phyloP scores from a whole-genome alignment of 1,140 invertebrate genomes.

The Acromyrmex heyeri region DNA sequence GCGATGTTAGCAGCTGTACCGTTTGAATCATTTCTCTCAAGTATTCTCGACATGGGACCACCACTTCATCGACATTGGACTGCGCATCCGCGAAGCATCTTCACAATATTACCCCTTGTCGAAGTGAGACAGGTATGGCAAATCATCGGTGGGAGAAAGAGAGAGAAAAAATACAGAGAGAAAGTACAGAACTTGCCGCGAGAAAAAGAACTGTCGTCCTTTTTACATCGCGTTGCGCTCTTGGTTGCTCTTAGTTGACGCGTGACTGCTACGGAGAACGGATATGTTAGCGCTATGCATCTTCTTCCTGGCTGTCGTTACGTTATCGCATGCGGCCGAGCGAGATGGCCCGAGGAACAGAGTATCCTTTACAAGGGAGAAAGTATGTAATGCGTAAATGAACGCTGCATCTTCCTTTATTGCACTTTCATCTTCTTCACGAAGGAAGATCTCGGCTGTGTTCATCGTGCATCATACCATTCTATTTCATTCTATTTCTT shows the following conservation, averaged over 20 bases:
- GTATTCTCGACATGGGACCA: no score
- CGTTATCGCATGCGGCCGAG: constrained; percentile 37
- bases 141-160: neutral
- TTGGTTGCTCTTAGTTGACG: constrained; percentile 40
- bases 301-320: constrained; percentile 41
- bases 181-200: neutral
- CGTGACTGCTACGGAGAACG: constrained; percentile 33
- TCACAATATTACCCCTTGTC: neutral
- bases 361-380: constrained; percentile 54
- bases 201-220: neutral
- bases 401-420: neutral
- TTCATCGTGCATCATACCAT: neutral
- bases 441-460: neutral
- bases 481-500: no score
- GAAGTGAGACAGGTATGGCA: neutral
- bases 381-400: constrained; percentile 53
- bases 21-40: neutral
- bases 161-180: neutral
- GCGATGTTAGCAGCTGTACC: neutral
- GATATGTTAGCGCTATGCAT: constrained; percentile 60
- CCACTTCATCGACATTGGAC: neutral
- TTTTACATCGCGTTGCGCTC: constrained; percentile 7
- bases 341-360: neutral
- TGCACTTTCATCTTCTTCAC: neutral
- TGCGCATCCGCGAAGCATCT: constrained; percentile 9